Percentiles rank a stretch among this genome's conserved stretches.
phyloP scores from a whole-genome alignment of 2,113 vertebrate genomes.

The Tiliqua scincoides region DNA sequence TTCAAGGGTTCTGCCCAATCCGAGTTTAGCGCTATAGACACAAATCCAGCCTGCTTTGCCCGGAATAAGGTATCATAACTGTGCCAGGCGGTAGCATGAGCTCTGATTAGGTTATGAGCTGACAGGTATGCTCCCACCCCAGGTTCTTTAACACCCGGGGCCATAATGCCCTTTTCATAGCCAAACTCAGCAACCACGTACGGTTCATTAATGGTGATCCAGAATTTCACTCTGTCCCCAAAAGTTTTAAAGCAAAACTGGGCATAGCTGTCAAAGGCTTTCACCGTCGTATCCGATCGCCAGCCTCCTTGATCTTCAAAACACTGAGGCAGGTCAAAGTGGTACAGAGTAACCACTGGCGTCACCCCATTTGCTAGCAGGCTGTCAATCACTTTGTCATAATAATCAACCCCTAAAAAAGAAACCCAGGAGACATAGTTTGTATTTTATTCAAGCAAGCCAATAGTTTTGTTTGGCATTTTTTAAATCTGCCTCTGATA shows the following conservation, averaged over 20 bases:
- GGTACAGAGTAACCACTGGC: constrained; percentile 81
- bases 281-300: constrained; percentile 66
- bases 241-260: constrained; percentile 84
- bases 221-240: constrained; percentile 81
- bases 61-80: constrained; percentile 76
- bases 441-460: not conserved
- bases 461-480: not conserved
- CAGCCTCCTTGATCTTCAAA: constrained; percentile 81
- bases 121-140: constrained; percentile 76
- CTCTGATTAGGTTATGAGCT: constrained; percentile 81
- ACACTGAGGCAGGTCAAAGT: constrained; percentile 82
- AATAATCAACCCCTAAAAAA: constrained; percentile 78
- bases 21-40: constrained; percentile 78
- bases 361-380: constrained; percentile 72
- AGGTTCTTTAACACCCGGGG: constrained; percentile 72
- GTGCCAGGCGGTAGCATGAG: constrained; percentile 81
- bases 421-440: not conserved
- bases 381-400: constrained; percentile 82
- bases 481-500: not conserved
- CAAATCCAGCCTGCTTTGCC: constrained; percentile 67
- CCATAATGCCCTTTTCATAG: constrained; percentile 71
- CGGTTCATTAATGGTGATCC: constrained; percentile 85
- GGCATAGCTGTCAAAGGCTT: constrained; percentile 78
- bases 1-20: constrained; percentile 77
- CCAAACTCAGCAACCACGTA: constrained; percentile 68